Base-by-base conservation (phyloP, 2,888 invertebrate genomes). In the Troides aeacus region DNA sequence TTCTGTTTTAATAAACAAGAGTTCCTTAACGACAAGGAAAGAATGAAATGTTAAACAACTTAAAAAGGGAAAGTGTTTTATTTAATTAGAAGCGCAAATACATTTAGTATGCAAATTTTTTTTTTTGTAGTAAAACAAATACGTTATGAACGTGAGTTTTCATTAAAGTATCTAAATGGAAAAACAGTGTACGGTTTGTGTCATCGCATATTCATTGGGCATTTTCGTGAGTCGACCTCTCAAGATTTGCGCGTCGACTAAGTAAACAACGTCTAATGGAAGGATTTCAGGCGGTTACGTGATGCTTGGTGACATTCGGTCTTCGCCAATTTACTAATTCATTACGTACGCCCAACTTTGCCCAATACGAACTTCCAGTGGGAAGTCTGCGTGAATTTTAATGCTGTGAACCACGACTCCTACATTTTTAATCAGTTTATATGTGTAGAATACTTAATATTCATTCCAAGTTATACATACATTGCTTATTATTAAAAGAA, bases 201-300 rank as follows among this genome's bases (percentile, higher is more conserved):
- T 86, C 90, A 92, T 92, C 90, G 91, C 91, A 92, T 92, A 92
- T 92, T 92, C 92, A 92, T 92, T 86, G 91, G 85, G 86, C 87
- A 90, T 90, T 92, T 90, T 90, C 88, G 90, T 89, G 87, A 90
- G 88, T 85, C 89, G 89, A 88, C 91, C 91, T 88, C 88, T 86
- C 87, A 90, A 92, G 90, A 89, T 90, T 87, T 89, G 89, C 88
- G 86, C 88, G 87, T 86, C 82, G 86, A 85, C 87, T 86, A 82
- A 84, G 89, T 89, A 92, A 90, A 92, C 91, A 91, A 87, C 84
- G 83, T 81, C 87, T 92, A 92, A 92, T 92, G 92, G 92, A 90
- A 82, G 91, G 90, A 88, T 88, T 89, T 85, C 76, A 78, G 74
- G 78, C 84, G 87, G 88, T 87, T 87, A 88, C 85, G 88, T 86